Conservation (phyloP, 1,140 invertebrate species). For the Apis mellifera region DNA sequence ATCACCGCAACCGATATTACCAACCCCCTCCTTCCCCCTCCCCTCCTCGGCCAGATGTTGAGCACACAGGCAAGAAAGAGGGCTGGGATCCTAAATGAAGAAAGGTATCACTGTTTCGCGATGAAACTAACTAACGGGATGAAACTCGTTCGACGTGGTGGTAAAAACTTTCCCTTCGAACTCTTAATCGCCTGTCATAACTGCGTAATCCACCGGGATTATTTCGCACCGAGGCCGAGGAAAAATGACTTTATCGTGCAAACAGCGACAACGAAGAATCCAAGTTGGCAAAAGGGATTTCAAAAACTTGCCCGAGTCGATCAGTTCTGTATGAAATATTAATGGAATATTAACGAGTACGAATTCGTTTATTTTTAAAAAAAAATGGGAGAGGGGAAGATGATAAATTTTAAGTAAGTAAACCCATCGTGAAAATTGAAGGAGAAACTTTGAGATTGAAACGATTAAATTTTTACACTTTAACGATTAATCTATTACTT, state of each 20-base stretch:
- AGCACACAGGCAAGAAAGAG: neutral
- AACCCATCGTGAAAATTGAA: too few relatives aligned
- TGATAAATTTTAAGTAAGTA: too few relatives aligned
- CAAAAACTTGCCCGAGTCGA: neutral
- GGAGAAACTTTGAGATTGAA: too few relatives aligned
- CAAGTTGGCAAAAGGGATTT: neutral
- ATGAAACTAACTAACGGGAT: neutral
- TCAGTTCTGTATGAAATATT: neutral
- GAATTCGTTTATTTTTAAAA: neutral
- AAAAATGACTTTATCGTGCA: neutral
- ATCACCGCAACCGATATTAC: conserved; percentile 20
- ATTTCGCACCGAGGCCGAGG: neutral
- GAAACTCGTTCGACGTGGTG: neutral
- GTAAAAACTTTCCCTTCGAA: conserved; percentile 5
- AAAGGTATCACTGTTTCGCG: conserved; percentile 15
- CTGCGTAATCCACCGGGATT: neutral
- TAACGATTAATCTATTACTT: too few relatives aligned
- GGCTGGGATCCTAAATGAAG: neutral
- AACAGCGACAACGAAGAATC: neutral
- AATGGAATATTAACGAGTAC: neutral
- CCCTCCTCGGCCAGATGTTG: neutral
- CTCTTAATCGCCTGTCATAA: conserved; percentile 31
- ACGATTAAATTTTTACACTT: too few relatives aligned
- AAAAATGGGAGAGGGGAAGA: too few relatives aligned
- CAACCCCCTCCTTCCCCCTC: too few relatives aligned